Conservation (phyloP, 2,888 invertebrate genomes). For the Gnatocerus cornutus region DNA sequence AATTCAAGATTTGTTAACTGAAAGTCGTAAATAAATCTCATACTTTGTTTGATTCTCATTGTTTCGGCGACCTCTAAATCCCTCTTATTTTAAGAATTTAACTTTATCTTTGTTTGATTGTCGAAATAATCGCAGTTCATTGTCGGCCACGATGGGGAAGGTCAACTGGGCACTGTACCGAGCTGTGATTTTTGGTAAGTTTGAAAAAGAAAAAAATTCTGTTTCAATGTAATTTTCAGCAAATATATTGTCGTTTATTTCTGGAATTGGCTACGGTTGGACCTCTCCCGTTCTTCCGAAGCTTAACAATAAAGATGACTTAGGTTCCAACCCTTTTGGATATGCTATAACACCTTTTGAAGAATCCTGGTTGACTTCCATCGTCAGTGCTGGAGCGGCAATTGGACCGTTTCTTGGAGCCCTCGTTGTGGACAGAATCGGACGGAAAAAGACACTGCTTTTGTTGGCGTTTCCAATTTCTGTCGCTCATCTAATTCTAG, state of each 20-base stretch:
- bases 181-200: slow-evolving; percentile 6
- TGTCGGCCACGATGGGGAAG: background rate
- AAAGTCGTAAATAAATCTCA: background rate
- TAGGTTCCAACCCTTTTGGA: slow-evolving; percentile 23
- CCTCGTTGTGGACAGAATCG: slow-evolving; percentile 62
- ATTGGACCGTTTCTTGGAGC: slow-evolving; percentile 52
- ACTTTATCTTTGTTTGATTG: background rate
- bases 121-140: background rate
- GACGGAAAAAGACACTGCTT: slow-evolving; percentile 80
- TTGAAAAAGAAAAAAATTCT: background rate
- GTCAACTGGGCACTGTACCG: slow-evolving; percentile 9
- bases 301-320: slow-evolving; percentile 20
- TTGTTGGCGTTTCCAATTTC: slow-evolving; percentile 78
- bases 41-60: background rate
- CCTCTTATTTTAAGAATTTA: background rate
- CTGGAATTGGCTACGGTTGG: slow-evolving; percentile 48
- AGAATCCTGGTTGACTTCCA: slow-evolving; percentile 52
- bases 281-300: slow-evolving; percentile 47
- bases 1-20: slow-evolving; percentile 9
- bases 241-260: slow-evolving; percentile 43
- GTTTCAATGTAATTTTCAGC: slow-evolving; percentile 17
- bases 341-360: slow-evolving; percentile 45
- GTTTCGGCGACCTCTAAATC: background rate
- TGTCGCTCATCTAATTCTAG: slow-evolving; percentile 65
- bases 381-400: slow-evolving; percentile 51